Percentiles rank a stretch among this genome's conserved stretches.
Conservation (phyloP, 1,140 invertebrate genomes). For the Chrysopa pallens region DNA sequence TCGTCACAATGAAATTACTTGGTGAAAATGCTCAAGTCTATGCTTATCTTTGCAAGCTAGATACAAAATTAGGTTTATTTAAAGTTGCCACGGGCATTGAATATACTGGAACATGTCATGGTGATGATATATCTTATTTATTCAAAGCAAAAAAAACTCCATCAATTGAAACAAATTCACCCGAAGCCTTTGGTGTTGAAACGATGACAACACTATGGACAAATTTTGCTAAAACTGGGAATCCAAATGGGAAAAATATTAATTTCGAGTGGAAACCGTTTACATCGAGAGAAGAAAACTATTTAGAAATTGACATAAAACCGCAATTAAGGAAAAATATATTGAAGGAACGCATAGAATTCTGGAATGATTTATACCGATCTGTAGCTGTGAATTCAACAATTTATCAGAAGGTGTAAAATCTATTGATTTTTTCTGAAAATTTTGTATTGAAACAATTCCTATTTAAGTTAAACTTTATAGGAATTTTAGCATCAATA, state of each 20-base stretch:
- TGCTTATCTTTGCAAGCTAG: too few species aligned
- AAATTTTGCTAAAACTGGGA: conserved; percentile 22
- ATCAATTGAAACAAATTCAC: conserved; percentile 2
- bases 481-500: too few species aligned
- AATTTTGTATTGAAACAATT: too few species aligned
- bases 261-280: conserved; percentile 7
- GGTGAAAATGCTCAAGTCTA: too few species aligned
- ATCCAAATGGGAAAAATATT: conserved; percentile 8
- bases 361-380: conserved; percentile 8
- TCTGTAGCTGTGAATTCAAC: too few species aligned
- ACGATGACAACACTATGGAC: conserved; percentile 22
- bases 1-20: too few species aligned
- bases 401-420: too few species aligned
- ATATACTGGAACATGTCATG: conserved; percentile 6
- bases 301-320: conserved; percentile 12
- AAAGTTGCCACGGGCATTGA: too few species aligned
- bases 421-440: too few species aligned
- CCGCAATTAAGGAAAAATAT: conserved; percentile 9
- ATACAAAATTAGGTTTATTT: too few species aligned
- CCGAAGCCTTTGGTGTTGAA: conserved; percentile 4
- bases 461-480: too few species aligned
- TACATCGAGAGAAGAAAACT: conserved; percentile 7
- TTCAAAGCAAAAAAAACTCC: conserved; percentile 5
- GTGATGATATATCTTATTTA: conserved; percentile 12
- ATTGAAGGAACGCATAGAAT: conserved; percentile 11